These are phyloP conservation scores for Spisula solida DNA, from an alignment of 2,888 invertebrate species.

Conservation along the genomic window DNA sequence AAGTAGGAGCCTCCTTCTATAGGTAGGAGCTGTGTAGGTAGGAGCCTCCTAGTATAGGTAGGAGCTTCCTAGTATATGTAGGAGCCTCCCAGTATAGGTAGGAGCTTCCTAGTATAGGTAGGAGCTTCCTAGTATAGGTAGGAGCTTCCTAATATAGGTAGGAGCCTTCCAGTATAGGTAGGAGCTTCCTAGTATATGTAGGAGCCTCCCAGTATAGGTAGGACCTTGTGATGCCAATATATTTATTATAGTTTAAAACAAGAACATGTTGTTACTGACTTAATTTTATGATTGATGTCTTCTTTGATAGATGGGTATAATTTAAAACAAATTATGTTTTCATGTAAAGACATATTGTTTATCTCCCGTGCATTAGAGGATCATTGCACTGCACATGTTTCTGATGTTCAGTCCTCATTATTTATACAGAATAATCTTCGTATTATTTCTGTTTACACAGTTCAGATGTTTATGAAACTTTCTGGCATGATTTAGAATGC, in stretches of 20 bases:
- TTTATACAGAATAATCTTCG: not conserved
- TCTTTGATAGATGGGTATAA: not conserved
- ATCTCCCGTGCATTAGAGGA: too few species aligned
- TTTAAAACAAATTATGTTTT: slow-evolving; percentile 16
- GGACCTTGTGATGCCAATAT: not conserved
- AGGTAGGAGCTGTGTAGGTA: not conserved
- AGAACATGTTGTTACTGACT: not conserved
- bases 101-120: too few species aligned
- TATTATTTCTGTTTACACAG: not conserved
- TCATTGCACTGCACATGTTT: not conserved
- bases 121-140: not conserved
- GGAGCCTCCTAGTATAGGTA: not conserved
- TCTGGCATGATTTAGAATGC: too few species aligned
- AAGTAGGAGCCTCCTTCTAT: not conserved
- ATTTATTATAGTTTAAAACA: not conserved
- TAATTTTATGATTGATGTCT: not conserved
- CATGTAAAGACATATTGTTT: not conserved
- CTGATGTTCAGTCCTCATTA: not conserved
- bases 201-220: not conserved
- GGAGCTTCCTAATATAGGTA: too few species aligned
- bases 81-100: not conserved
- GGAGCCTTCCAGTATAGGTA: not conserved
- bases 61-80: too few species aligned
- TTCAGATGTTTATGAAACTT: too few species aligned
- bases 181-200: not conserved